Percentiles rank a stretch among this genome's conserved stretches.
phyloP scores from a whole-genome alignment of 2,888 invertebrate species.

The Nemapogon koenigi region DNA sequence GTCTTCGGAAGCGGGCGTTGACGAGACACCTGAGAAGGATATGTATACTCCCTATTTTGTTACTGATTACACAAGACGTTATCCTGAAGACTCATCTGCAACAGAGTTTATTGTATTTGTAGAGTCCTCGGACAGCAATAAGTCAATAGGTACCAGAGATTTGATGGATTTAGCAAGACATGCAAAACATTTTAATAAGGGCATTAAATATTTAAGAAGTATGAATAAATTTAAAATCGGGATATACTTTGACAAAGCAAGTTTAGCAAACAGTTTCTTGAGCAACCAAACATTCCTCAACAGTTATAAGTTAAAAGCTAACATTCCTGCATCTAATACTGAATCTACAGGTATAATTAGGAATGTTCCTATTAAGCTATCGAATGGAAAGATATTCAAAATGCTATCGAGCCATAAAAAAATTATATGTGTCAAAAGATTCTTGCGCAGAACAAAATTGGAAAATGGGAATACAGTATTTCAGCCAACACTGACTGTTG shows the following conservation, averaged over 20 bases:
- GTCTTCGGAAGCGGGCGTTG: no score
- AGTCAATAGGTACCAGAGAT: background rate
- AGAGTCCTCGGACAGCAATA: background rate
- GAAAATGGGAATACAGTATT: background rate
- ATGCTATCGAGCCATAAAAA: background rate
- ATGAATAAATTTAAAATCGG: slow-evolving; percentile 4
- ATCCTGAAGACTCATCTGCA: background rate
- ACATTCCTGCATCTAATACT: background rate
- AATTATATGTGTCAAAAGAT: background rate
- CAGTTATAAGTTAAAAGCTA: background rate
- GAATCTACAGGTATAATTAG: slow-evolving; percentile 1
- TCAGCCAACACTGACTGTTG: slow-evolving; percentile 1
- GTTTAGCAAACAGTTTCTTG: background rate
- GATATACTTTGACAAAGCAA: background rate
- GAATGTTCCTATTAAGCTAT: background rate
- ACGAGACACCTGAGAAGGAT: background rate
- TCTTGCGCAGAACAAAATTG: background rate
- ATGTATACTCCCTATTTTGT: slow-evolving; percentile 2
- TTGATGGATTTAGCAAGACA: background rate
- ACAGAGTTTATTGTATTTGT: slow-evolving; percentile 1
- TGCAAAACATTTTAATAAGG: slow-evolving; percentile 2
- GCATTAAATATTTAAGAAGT: slow-evolving; percentile 4
- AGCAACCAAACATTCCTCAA: background rate
- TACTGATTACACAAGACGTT: background rate
- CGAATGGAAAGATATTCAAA: background rate